These are phyloP conservation scores for Tetanocera ferruginea DNA, from an alignment of 2,888 invertebrate species.

Conservation along the genomic window DNA sequence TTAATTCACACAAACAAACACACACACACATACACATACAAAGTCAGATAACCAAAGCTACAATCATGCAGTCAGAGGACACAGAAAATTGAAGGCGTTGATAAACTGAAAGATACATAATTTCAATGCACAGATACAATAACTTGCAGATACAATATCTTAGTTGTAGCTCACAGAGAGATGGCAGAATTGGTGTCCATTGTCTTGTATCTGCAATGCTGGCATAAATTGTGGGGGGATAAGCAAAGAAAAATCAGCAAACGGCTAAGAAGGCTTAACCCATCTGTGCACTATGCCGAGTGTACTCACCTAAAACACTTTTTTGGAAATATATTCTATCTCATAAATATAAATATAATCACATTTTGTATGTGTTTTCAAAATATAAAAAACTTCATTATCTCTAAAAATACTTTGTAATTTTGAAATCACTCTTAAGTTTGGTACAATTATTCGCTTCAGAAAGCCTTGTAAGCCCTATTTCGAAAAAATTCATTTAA, in stretches of 20 bases:
- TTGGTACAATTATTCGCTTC: too few relatives aligned
- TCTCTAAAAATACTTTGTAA: too few relatives aligned
- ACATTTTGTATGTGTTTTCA: too few relatives aligned
- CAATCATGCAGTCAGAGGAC: constrained; percentile 22
- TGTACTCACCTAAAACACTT: neutral
- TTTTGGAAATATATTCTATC: neutral
- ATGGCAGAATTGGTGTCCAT: constrained; percentile 22
- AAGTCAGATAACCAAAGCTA: neutral
- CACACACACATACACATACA: neutral
- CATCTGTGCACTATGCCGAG: neutral
- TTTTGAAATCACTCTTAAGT: too few relatives aligned
- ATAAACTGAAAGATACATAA: constrained; percentile 37
- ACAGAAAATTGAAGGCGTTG: constrained; percentile 31
- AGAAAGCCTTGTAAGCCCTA: too few relatives aligned
- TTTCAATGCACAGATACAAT: constrained; percentile 28
- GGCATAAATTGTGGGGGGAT: neutral
- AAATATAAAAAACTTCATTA: too few relatives aligned
- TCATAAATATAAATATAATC: neutral
- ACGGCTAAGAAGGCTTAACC: neutral
- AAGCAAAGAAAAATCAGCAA: neutral
- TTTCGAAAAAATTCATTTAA: too few relatives aligned
- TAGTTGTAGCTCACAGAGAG: constrained; percentile 3
- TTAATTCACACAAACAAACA: constrained; percentile 15
- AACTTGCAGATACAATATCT: constrained; percentile 26
- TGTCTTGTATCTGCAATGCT: constrained; percentile 8